Percentiles rank a stretch among this genome's conserved stretches.
Conservation (phyloP, 2,888 invertebrate species). For the Bimastos eiseni region DNA sequence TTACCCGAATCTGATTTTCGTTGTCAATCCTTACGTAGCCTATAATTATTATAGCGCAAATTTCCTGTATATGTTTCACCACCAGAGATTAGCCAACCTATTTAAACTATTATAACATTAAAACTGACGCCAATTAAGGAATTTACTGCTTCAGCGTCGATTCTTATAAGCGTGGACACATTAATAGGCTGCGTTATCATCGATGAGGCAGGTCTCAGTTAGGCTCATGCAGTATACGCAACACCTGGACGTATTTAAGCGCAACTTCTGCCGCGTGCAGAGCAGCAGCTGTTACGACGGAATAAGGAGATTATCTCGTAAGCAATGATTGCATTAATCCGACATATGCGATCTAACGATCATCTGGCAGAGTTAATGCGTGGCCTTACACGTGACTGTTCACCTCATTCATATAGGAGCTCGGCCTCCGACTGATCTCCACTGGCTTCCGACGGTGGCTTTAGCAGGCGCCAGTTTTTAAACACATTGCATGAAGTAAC, state of each 20-base stretch:
- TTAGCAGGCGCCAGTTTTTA: background rate
- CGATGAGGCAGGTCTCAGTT: too few relatives aligned
- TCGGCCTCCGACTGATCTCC: background rate
- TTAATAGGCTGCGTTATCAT: background rate
- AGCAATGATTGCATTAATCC: background rate
- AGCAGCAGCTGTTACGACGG: background rate
- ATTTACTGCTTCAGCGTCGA: background rate
- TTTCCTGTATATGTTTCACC: too few relatives aligned
- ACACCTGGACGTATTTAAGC: conserved; percentile 6
- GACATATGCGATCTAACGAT: background rate
- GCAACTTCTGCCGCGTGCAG: background rate
- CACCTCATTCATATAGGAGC: background rate
- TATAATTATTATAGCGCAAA: too few relatives aligned
- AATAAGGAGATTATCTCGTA: background rate
- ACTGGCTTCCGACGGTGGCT: background rate
- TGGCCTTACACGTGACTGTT: background rate
- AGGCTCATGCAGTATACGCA: background rate
- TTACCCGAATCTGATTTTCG: too few relatives aligned
- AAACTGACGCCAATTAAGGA: too few relatives aligned
- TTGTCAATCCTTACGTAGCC: too few relatives aligned
- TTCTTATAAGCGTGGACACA: background rate
- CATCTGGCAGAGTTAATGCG: background rate
- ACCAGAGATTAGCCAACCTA: too few relatives aligned
- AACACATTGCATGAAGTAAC: background rate
- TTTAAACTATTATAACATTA: too few relatives aligned